Percentiles rank a stretch among this genome's conserved stretches.
Conservation (phyloP, 35 echinoderm and acorn worm genomes). For the Apostichopus parvimensis region DNA sequence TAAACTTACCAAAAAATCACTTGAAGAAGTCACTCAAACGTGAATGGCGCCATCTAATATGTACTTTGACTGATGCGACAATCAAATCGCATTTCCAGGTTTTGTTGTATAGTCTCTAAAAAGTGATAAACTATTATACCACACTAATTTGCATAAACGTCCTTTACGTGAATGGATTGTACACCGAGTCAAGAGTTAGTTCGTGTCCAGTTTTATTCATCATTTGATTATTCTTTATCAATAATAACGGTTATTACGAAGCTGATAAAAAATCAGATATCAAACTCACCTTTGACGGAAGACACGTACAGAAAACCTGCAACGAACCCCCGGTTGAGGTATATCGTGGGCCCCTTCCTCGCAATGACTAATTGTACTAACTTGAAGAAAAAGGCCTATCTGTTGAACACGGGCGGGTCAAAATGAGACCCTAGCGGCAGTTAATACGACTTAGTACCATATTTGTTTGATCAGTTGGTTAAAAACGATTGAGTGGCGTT, state of each 20-base stretch:
- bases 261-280: neutral
- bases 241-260: neutral
- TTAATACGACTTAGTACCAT: neutral
- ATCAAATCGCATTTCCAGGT: no score
- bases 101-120: neutral
- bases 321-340: neutral
- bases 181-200: neutral
- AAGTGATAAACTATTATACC: neutral
- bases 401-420: constrained; percentile 15
- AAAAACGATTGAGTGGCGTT: neutral
- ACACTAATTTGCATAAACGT: neutral
- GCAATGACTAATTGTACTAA: constrained; percentile 7
- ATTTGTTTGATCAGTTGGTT: neutral
- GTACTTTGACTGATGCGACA: no score
- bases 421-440: neutral
- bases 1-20: no score
- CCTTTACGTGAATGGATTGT: neutral
- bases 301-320: neutral
- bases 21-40: no score
- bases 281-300: neutral
- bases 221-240: neutral
- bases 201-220: neutral
- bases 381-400: neutral
- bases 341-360: neutral
- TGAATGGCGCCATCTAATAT: no score